phyloP scores from a whole-genome alignment of 2,888 invertebrate species.

The Ommatoiulus sabulosus region DNA sequence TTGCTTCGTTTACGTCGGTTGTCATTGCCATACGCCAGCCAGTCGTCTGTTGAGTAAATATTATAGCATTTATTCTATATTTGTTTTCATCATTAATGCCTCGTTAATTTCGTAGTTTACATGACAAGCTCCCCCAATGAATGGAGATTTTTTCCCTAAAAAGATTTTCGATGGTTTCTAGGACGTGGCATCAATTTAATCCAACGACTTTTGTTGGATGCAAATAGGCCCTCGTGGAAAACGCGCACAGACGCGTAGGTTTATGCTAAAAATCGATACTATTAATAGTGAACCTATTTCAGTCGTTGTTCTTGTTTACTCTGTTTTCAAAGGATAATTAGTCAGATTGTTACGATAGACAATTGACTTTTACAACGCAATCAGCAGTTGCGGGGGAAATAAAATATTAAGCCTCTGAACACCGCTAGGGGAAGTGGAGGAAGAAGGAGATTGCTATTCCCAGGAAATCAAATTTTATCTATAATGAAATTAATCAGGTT shows the following conservation, averaged over 20 bases:
- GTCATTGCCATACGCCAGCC: slow-evolving; percentile 6
- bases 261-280: neutral
- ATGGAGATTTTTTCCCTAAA: neutral
- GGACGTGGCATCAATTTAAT: neutral
- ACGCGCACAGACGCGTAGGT: neutral
- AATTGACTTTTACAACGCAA: neutral
- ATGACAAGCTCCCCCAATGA: neutral
- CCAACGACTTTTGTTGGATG: neutral
- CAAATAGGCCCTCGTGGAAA: neutral
- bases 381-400: neutral
- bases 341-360: neutral
- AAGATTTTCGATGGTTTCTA: neutral
- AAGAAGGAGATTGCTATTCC: neutral
- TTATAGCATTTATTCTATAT: neutral
- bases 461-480: neutral
- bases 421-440: neutral
- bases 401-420: neutral
- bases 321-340: neutral
- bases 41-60: slow-evolving; percentile 34
- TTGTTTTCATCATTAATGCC: neutral
- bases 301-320: slow-evolving; percentile 13
- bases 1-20: slow-evolving; percentile 48
- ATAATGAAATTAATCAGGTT: neutral
- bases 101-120: neutral
- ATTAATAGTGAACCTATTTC: slow-evolving; percentile 26